Evolutionary conservation across 2,888 invertebrate genomes (phyloP), one percentile per base, ranked within the genome.

Genomic region (Zygothrica quintamaculata): DNA sequence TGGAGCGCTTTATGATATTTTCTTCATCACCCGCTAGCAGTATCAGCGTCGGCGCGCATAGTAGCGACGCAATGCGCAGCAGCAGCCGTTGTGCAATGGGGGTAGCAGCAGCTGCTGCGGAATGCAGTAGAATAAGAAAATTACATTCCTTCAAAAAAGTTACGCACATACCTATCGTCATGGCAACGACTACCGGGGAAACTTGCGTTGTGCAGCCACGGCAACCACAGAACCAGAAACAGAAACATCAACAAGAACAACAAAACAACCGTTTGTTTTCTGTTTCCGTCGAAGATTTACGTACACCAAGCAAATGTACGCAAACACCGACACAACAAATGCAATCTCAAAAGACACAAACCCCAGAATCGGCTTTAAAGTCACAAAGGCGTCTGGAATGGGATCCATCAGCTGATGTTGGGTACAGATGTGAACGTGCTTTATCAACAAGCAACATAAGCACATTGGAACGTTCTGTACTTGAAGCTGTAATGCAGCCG

Each of bases 391-490:
- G 94, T 67, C 91, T 97, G 1, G 97, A 97, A 91, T 97, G 97
- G 97, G 97, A 97, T 88, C 96, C 95, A 31, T 93, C 96, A 16
- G 97, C 95, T 0, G 97, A 97, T 91, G 95, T 97, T 39, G 97
- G 97, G 0, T 97, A 79, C 48, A 65, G 74, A 16, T 78, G 96
- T 89, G 93, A 91, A 25, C 93, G 94, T 75, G 92, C 93, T 69
- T 92, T 92, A 84, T 92, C 92, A 11, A 91, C 92, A 18, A 93
- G 93, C 68, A 90, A 90, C 37, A 80, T 89, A 0, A 89, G 88
- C 57, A 87, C 89, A 0, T 44, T 91, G 43, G 91, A 91, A 52
- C 87, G 90, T 1, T 89, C 89, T 0, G 77, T 90, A 4, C 59
- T 91, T 6, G 89, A 84, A 39, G 90, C 60, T 5, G 68, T 25